Base-by-base conservation (phyloP, 2,888 invertebrate species). In the Pomacea canaliculata region DNA sequence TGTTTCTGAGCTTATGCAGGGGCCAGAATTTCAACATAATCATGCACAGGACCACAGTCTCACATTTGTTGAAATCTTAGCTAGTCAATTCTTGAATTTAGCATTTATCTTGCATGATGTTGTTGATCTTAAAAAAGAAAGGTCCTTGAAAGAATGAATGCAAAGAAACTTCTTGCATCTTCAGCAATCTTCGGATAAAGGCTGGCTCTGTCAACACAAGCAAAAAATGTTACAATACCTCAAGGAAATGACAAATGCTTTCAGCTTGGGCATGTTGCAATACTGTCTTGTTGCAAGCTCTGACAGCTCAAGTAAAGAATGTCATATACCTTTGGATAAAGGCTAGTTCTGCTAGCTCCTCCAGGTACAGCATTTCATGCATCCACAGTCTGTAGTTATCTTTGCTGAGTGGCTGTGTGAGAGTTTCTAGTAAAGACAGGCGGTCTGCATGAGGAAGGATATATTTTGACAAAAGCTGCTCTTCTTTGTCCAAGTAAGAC, bases 291-390 rank as follows among this genome's bases (percentile, higher is more conserved):
- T 60, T 5, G 60, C 60, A 18, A 18, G n/a, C 60, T n/a, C n/a
- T 60, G 16, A 60, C 62, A 59, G 18, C n/a, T 16, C 13, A 70
- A 70, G n/a, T 7, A 56, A 51, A 49, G 13, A 73, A 27, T 63
- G 62, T 56, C n/a, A 37, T 37, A 37, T 37, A 90, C 90, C 88
- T 92, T 0, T 94, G 87, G 70, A 92, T 91, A 89, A 94, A 93
- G 85, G 94, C 94, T 83, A 93, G 93, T 82, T 95, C 93, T 7
- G 95, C 95, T 90, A 95, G 93, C 91, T 96, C 95, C 90, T 96
- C 96, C 49, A 95, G 93, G 82, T 93, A 94, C 5, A 96, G 91
- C 85, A 96, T 90, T 85, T 95, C 94, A 86, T 95, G 95, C 92
- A 95, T 94, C 82, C 95, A 93, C 93, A 86, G 93, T 63, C 94